Base-by-base conservation (phyloP, 2,797 vertebrate species). In the Ceryle rudis region DNA sequence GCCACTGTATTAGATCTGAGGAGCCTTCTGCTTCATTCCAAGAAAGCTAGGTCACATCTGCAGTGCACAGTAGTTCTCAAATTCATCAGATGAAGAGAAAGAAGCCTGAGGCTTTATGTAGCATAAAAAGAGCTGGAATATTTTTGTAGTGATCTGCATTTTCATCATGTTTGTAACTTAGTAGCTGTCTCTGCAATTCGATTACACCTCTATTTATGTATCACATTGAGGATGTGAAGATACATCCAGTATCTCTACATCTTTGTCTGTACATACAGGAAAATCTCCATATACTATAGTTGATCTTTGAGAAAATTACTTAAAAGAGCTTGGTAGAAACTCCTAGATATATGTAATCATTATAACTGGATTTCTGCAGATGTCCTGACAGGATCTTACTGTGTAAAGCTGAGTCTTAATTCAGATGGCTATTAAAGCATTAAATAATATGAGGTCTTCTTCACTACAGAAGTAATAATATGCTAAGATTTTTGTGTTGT, bases 11-110 rank as follows among this genome's bases (percentile, higher is more conserved):
- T 74, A 65, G 26, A 70, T 44, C 52, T 81, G 81, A 64, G 44
- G 23, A 74, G 25, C 4, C 22, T 71, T 64, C 65, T 73, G 10
- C n/a, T 73, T 79, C 18, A 11, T 89, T 66, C 46, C 31, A 64
- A 80, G 64, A 64, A 96, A 89, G 86, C 83, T 80, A 60, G 55
- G 42, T 94, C 73, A 70, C 70, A 90, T 90, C 70, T 90, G 58
- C 58, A 90, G 23, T 11, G 79, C 82, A 80, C 31, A 80, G 28
- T 73, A 66, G 25, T 70, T 89, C 44, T 86, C 46, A 86, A 79
- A 84, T 29, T 18, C n/a, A 79, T 84, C 77, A 79, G 28, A 81
- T 65, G n/a, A 11, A 52, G 31, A 86, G 73, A 39, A 74, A 88
- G 83, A 86, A 84, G 66, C 64, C 80, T 58, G 12, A 89, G 86